Base-by-base conservation (phyloP, 2,113 vertebrate species). In the Origma solitaria region DNA sequence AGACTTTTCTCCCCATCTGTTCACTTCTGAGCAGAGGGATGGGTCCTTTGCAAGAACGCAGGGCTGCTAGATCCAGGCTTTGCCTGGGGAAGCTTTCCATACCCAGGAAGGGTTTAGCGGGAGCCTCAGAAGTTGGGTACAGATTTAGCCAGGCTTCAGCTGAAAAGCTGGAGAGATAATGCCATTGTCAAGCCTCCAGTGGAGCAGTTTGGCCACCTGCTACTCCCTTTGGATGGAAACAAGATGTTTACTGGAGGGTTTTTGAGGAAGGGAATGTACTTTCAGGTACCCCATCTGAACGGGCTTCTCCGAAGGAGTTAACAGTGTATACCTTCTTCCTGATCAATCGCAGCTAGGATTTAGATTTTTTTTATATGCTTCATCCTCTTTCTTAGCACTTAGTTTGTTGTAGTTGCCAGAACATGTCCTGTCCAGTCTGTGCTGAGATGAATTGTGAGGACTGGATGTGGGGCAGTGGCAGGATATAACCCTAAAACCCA, bases 1-100 rank as follows among this genome's bases (percentile, higher is more conserved):
- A 89, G 84, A 85, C 35, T 87, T 61, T 80, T 82, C 54, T 93
- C 58, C 82, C 93, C 93, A 92, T 94, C 94, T 95, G 93, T 87
- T 96, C 70, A 31, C 19, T 86, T 92, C 53, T 70, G 50, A 94
- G 58, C 56, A 86, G 66, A 82, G 47, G 22, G 49, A 88, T 1
- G 4, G 11, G 2, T 81, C 77, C 42, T 92, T 61, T 69, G 58
- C 82, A 82, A 85, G 82, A 86, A 85, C 0, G 1, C 9, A 45
- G 58, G 50, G 53, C 86, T 92, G 42, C 49, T 84, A 82, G 70
- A 85, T 79, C 49, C 45, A 87, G 35, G 30, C 62, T 80, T 79
- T 91, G 92, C 78, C 79, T 80, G 42, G 50, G 66, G 66, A 91
- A 87, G 54, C 57, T 93, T 53, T 35, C 65, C 3, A 11, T 85